Percentiles rank a stretch among this genome's conserved stretches.
Conservation (phyloP, 2,113 vertebrate species). For the Calidris pygmaea region DNA sequence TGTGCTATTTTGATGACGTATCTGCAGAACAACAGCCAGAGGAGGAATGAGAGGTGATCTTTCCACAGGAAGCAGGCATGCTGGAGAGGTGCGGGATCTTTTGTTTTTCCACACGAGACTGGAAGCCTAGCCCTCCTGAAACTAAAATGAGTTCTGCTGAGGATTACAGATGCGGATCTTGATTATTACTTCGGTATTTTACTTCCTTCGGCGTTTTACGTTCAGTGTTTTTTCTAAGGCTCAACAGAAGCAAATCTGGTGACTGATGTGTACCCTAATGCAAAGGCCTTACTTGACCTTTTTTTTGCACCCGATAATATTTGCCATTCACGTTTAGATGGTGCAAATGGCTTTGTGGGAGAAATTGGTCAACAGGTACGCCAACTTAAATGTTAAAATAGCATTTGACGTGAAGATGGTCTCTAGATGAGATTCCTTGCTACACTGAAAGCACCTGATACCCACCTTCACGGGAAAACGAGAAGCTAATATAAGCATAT, state of each 20-base stretch:
- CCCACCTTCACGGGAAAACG: background rate
- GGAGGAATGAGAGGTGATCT: background rate
- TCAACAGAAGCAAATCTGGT: background rate
- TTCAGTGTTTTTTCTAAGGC: background rate
- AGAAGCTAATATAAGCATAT: background rate
- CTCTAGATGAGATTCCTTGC: background rate
- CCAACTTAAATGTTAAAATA: background rate
- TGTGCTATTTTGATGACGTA: background rate
- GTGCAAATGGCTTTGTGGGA: background rate
- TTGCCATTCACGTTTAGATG: background rate
- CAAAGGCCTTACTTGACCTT: background rate
- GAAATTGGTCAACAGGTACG: background rate
- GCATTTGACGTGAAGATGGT: background rate
- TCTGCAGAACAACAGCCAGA: background rate
- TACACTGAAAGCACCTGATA: background rate
- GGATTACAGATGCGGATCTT: background rate
- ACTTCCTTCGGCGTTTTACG: background rate
- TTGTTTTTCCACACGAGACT: background rate
- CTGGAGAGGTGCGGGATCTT: background rate
- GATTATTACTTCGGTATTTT: background rate
- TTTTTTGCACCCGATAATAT: background rate
- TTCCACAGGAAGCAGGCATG: background rate
- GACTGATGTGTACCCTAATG: background rate
- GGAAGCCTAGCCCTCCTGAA: background rate
- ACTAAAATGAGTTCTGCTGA: background rate